phyloP scores from a whole-genome alignment of 2,888 invertebrate genomes.

The Acrobasis suavella region DNA sequence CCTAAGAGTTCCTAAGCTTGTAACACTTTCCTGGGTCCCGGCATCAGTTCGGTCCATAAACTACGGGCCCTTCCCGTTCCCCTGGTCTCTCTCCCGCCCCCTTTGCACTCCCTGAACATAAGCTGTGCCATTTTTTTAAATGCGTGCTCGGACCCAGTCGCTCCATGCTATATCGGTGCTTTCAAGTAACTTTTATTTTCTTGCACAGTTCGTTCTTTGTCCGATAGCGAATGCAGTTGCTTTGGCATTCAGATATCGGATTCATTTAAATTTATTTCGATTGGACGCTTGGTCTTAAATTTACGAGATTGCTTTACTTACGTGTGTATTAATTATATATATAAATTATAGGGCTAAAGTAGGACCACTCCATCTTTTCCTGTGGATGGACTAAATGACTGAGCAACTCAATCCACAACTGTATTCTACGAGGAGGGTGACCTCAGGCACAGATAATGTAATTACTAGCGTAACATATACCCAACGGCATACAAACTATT shows the following conservation, averaged over 20 bases:
- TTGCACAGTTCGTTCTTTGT: conserved; percentile 53
- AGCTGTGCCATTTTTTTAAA: conserved; percentile 77
- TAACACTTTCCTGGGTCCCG: conserved; percentile 72
- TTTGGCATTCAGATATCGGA: conserved; percentile 44
- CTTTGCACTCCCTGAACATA: conserved; percentile 64
- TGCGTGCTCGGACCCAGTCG: conserved; percentile 69
- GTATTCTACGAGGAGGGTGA: no score
- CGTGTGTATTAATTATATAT: no score
- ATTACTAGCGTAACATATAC: no score
- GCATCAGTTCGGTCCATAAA: conserved; percentile 80
- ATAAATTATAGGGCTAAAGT: no score
- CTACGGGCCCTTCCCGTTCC: conserved; percentile 47
- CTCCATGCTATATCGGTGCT: conserved; percentile 64
- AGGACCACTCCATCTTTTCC: no score
- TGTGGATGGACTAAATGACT: no score
- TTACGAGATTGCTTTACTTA: background rate
- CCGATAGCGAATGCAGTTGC: conserved; percentile 50
- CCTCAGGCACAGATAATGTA: no score
- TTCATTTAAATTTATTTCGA: conserved; percentile 19
- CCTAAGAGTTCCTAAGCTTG: conserved; percentile 67
- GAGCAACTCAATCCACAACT: no score
- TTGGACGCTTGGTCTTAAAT: conserved; percentile 6
- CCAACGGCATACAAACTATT: no score
- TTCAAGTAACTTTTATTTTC: conserved; percentile 65
- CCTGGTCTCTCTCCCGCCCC: conserved; percentile 45